A percentile compares a stretch with the other conserved stretches of the same genome.
Conservation (phyloP, 2,113 vertebrate genomes). For the Bostrychus sinensis region DNA sequence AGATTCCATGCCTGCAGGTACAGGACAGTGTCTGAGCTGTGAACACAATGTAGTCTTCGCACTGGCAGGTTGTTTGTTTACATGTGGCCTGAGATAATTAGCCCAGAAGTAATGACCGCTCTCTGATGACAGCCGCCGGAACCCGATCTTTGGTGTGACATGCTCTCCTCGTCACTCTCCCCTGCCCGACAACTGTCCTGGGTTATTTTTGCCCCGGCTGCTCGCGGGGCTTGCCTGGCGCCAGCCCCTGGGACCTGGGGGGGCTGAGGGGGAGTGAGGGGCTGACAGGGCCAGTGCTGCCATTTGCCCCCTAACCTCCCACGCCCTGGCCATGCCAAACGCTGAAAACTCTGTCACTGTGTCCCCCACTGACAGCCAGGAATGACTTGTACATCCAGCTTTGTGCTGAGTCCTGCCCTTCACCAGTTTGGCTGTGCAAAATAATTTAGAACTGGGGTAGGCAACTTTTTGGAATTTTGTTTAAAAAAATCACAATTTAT, state of each 20-base stretch:
- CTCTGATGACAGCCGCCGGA: slow-evolving; percentile 83
- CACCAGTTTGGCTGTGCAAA: slow-evolving; percentile 6
- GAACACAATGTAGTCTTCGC: slow-evolving; percentile 66
- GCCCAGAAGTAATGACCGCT: slow-evolving; percentile 81
- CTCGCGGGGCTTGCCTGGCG: slow-evolving; percentile 75
- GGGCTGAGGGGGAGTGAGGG: slow-evolving; percentile 41
- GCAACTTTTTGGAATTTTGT: neutral
- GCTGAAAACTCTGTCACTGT: slow-evolving; percentile 61
- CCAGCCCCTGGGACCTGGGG: slow-evolving; percentile 72
- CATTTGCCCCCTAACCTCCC: slow-evolving; percentile 73
- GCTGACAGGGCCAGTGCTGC: slow-evolving; percentile 66
- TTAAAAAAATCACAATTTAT: no score
- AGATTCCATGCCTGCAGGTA: no score
- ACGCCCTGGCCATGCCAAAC: slow-evolving; percentile 51
- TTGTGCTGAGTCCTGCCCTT: neutral
- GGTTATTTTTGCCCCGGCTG: slow-evolving; percentile 79
- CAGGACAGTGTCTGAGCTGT: slow-evolving; percentile 46
- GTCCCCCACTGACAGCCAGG: slow-evolving; percentile 11
- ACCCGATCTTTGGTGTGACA: slow-evolving; percentile 71
- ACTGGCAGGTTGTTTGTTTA: slow-evolving; percentile 79
- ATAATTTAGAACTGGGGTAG: neutral
- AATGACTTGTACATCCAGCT: slow-evolving; percentile 21
- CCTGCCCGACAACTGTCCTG: slow-evolving; percentile 78
- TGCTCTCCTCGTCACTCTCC: slow-evolving; percentile 78
- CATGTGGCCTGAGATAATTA: slow-evolving; percentile 80